Evolutionary conservation across 2,888 invertebrate genomes (phyloP).

Genomic region (Eupsilia transversa): DNA sequence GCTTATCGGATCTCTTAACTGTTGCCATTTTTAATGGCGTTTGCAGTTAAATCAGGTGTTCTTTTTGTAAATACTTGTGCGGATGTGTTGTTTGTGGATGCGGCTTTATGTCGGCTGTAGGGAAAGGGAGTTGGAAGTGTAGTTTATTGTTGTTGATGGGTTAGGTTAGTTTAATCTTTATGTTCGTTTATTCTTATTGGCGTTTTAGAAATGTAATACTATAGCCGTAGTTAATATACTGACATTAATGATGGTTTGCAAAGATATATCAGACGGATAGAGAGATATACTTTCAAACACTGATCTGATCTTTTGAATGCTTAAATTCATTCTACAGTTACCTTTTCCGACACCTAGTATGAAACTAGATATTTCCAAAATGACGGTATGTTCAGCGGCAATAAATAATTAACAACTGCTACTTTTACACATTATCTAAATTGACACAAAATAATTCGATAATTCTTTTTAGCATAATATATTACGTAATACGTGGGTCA

Average conservation of each 20-base stretch:
- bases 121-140: neutral
- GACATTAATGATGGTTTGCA: neutral
- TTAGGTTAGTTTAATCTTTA: neutral
- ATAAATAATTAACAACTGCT: neutral
- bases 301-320: neutral
- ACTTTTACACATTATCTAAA: neutral
- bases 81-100: slow-evolving; percentile 8
- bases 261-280: neutral
- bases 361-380: too few relatives aligned
- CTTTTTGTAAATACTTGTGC: slow-evolving; percentile 46
- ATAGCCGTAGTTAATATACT: neutral
- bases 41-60: slow-evolving; percentile 70
- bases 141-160: neutral
- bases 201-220: neutral
- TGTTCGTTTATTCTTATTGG: neutral
- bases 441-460: too few relatives aligned
- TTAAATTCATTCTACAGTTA: neutral
- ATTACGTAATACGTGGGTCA: too few relatives aligned
- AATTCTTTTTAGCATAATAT: too few relatives aligned
- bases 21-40: slow-evolving; percentile 85
- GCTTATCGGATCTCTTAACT: slow-evolving; percentile 79
- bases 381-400: neutral
- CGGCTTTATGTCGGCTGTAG: neutral
- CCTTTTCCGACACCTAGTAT: neutral
- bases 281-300: neutral